Conservation (phyloP, 2,888 invertebrate species). For the Cataglyphis cursor region DNA sequence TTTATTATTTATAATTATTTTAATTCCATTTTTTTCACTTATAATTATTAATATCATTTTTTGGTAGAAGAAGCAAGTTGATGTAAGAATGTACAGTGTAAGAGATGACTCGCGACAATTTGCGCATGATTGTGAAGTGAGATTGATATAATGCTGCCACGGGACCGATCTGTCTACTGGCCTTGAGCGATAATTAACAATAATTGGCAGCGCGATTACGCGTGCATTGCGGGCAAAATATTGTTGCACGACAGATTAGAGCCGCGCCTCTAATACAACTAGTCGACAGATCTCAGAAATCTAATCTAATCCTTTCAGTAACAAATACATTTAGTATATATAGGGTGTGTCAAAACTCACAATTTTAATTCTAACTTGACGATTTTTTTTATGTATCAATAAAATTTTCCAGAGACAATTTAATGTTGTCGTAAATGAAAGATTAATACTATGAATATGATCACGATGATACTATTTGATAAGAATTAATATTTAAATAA, state of each 20-base stretch:
- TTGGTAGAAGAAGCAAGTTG: not conserved
- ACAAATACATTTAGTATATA: not conserved
- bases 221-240: constrained; percentile 41
- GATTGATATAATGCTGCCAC: constrained; percentile 28
- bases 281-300: constrained; percentile 56
- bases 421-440: not conserved
- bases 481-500: not conserved
- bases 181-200: constrained; percentile 72
- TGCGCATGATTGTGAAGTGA: not conserved
- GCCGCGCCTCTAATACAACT: constrained; percentile 52
- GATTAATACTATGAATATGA: not conserved
- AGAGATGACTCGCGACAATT: not conserved
- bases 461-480: constrained; percentile 3
- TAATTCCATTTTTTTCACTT: not conserved
- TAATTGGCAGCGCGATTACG: constrained; percentile 72
- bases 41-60: not conserved
- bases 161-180: constrained; percentile 65
- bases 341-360: not conserved
- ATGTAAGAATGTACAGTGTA: not conserved
- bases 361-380: not conserved
- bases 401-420: not conserved
- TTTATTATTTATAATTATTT: not conserved
- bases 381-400: not conserved
- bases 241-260: constrained; percentile 36
- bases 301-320: constrained; percentile 48